Evolutionary conservation across 2,113 vertebrate genomes (phyloP).

Genomic region (Malaclemys terrapin): DNA sequence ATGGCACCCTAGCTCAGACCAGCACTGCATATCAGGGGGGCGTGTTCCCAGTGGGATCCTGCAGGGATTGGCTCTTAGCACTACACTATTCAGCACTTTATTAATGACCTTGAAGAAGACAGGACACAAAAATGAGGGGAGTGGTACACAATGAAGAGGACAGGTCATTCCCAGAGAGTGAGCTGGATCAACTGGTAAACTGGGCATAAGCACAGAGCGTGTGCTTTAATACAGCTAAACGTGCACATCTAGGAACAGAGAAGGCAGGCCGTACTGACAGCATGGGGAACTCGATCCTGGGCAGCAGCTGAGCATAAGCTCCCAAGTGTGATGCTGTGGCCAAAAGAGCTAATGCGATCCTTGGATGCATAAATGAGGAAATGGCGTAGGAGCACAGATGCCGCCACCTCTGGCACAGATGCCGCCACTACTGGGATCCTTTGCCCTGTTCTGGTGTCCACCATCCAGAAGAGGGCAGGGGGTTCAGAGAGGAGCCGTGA

Average conservation of each 20-base stretch:
- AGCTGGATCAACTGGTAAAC: neutral
- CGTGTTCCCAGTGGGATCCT: too few relatives aligned
- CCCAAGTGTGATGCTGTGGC: neutral
- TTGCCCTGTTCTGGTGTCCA: neutral
- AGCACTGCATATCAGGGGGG: rapidly evolving
- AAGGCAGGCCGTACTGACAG: neutral
- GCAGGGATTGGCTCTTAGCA: neutral
- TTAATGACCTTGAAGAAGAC: neutral
- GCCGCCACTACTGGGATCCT: neutral
- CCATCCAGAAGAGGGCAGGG: too few relatives aligned
- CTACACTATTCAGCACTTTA: neutral
- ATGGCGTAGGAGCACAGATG: neutral
- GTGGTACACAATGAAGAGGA: neutral
- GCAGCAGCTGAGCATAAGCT: too few relatives aligned
- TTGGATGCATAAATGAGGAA: neutral
- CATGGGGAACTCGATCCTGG: neutral
- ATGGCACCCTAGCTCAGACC: too few relatives aligned
- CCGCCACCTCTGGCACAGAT: neutral
- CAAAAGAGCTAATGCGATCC: neutral
- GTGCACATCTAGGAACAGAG: neutral
- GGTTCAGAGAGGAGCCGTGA: neutral
- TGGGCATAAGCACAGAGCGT: neutral
- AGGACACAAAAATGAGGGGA: neutral
- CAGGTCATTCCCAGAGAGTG: neutral
- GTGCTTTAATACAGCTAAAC: neutral